A percentile compares a stretch with the other conserved stretches of the same genome.
Conservation (phyloP, 1,140 invertebrate genomes). For the Yoshiicerus persimilis region DNA sequence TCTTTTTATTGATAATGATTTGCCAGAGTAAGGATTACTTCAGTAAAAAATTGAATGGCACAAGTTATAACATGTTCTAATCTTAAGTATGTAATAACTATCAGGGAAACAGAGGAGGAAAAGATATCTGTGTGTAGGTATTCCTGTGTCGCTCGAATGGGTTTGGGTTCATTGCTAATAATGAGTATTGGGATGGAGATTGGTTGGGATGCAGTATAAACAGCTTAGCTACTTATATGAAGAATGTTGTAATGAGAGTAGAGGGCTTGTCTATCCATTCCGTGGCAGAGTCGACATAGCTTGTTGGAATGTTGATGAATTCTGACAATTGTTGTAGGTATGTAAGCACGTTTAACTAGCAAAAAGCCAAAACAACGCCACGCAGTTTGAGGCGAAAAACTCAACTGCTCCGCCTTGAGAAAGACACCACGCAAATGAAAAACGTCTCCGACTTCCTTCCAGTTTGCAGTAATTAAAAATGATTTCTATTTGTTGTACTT, state of each 20-base stretch:
- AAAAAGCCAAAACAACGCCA: not conserved
- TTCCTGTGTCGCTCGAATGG: not conserved
- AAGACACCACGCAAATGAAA: not conserved
- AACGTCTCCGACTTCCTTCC: not conserved
- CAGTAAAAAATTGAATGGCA: too few relatives aligned
- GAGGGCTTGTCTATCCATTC: not conserved
- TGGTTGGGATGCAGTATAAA: not conserved
- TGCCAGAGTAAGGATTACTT: too few relatives aligned
- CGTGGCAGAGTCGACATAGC: not conserved
- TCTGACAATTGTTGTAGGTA: conserved; percentile 13
- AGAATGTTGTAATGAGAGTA: not conserved
- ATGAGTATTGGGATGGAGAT: not conserved
- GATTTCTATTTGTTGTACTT: conserved; percentile 4
- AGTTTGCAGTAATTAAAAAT: not conserved
- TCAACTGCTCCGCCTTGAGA: not conserved
- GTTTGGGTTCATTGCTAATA: not conserved
- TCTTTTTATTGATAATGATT: too few relatives aligned
- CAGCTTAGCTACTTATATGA: not conserved
- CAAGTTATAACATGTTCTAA: too few relatives aligned
- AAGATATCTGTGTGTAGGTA: not conserved
- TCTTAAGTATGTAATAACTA: too few relatives aligned
- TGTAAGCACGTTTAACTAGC: conserved; percentile 10
- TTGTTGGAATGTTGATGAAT: conserved; percentile 13
- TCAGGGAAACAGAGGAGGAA: too few relatives aligned
- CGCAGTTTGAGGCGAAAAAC: not conserved